Evolutionary conservation across 2,888 invertebrate genomes (phyloP).

Genomic region (Eupelmus urozonus): DNA sequence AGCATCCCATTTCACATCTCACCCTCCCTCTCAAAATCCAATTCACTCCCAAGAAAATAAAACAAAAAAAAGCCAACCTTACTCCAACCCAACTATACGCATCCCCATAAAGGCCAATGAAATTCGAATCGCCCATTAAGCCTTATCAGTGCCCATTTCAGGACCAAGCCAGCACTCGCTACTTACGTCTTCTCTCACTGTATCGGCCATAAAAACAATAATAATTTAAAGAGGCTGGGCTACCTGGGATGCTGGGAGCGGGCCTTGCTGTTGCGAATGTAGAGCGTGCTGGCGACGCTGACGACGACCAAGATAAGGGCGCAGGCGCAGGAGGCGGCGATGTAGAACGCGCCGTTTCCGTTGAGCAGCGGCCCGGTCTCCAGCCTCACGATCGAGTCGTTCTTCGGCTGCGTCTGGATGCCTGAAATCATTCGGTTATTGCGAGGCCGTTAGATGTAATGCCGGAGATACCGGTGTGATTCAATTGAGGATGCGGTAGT

Average conservation of each 20-base stretch:
- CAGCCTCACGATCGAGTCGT: conserved; percentile 83
- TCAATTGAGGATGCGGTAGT: too few species aligned
- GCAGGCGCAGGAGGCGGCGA: conserved; percentile 90
- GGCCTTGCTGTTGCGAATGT: conserved; percentile 83
- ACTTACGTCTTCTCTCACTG: neutral
- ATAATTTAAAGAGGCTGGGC: conserved; percentile 67
- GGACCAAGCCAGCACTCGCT: too few species aligned
- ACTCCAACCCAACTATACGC: neutral
- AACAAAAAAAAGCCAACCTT: neutral
- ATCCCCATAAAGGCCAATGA: conserved; percentile 10
- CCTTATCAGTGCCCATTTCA: too few species aligned
- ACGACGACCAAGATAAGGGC: conserved; percentile 84
- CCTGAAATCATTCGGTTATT: too few species aligned
- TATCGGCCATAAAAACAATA: neutral
- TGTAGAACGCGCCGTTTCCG: conserved; percentile 85
- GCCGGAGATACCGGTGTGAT: too few species aligned
- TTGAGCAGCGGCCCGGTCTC: conserved; percentile 84
- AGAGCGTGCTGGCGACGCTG: conserved; percentile 84
- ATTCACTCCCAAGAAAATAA: neutral
- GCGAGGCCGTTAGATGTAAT: too few species aligned
- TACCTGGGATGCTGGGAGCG: conserved; percentile 85
- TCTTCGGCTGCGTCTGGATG: conserved; percentile 81
- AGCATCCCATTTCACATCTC: neutral
- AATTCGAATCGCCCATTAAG: neutral
- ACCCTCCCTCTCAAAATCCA: neutral